A percentile compares a stretch with the other conserved stretches of the same genome.
Evolutionary conservation across 2,888 invertebrate species (phyloP).

Genomic region (Harpalus rufipes): DNA sequence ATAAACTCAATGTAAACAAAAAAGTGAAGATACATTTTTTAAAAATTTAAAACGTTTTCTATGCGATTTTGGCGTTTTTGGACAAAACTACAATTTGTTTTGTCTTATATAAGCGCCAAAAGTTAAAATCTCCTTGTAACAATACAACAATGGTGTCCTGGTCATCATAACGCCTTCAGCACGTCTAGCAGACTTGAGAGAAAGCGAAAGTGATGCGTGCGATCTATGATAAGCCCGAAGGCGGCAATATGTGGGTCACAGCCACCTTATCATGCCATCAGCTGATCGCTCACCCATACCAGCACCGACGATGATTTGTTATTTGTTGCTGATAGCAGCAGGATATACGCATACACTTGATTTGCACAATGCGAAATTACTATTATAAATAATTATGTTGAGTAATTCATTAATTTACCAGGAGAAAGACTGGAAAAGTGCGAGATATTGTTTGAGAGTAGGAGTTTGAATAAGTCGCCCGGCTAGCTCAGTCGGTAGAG

Average conservation of each 20-base stretch:
- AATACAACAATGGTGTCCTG: constrained; percentile 27
- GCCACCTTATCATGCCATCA: constrained; percentile 16
- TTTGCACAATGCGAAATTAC: constrained; percentile 10
- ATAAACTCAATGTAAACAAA: too few relatives aligned
- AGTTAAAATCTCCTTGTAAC: constrained; percentile 37
- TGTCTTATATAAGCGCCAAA: constrained; percentile 32
- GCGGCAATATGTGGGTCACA: constrained; percentile 50
- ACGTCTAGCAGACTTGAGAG: constrained; percentile 2
- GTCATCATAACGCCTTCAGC: constrained; percentile 27
- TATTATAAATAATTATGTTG: constrained; percentile 7
- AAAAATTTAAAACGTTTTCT: too few relatives aligned
- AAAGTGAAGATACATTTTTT: too few relatives aligned
- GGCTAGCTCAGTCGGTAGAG: constrained; percentile 75
- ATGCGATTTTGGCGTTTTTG: too few relatives aligned
- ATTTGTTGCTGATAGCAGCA: constrained; percentile 10
- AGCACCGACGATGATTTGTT: constrained; percentile 23
- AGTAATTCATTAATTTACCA: neutral
- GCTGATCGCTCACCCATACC: constrained; percentile 29
- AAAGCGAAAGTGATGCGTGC: constrained; percentile 55
- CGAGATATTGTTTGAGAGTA: neutral
- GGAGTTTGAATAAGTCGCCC: constrained; percentile 68
- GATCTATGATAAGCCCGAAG: constrained; percentile 9
- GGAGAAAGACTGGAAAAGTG: neutral
- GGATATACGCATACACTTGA: constrained; percentile 55
- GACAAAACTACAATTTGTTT: too few relatives aligned